Conservation (phyloP, 2,797 vertebrate genomes). For the Netta rufina region DNA sequence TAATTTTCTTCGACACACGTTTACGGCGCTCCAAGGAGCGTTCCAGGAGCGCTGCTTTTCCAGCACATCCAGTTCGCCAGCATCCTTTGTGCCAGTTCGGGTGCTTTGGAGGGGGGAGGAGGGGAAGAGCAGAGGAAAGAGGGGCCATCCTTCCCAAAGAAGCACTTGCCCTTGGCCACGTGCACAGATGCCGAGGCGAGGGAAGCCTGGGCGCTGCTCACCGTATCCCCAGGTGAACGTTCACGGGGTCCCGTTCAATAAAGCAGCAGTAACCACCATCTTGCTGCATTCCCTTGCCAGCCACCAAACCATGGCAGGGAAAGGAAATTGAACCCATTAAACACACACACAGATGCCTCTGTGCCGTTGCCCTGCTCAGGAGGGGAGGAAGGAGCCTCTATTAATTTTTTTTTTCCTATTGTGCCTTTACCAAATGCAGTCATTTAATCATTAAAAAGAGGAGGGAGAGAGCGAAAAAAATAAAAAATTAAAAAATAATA, state of each 20-base stretch:
- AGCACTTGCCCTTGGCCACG: neutral
- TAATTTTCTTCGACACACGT: constrained; percentile 52
- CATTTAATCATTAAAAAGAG: constrained; percentile 7
- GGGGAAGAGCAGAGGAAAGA: neutral
- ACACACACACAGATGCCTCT: constrained; percentile 46
- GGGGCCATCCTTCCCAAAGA: neutral
- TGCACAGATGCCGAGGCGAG: neutral
- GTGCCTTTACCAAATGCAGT: constrained; percentile 23
- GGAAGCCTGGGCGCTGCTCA: neutral
- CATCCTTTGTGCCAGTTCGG: neutral
- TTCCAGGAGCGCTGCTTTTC: neutral
- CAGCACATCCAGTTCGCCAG: neutral
- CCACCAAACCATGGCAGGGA: constrained; percentile 57
- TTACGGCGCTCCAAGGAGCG: neutral
- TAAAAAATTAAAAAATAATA: neutral
- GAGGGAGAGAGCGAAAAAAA: neutral
- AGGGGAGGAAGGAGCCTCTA: neutral
- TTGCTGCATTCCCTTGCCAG: constrained; percentile 52
- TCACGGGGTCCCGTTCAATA: constrained; percentile 17
- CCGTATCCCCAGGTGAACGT: neutral
- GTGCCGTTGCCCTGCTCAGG: neutral
- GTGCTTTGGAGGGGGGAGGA: neutral
- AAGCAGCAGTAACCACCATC: constrained; percentile 64
- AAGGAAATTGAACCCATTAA: constrained; percentile 74
- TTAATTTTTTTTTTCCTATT: constrained; percentile 17